These are phyloP conservation scores for Vireo altiloquus DNA, from an alignment of 2,113 vertebrate species.

Conservation along the genomic window DNA sequence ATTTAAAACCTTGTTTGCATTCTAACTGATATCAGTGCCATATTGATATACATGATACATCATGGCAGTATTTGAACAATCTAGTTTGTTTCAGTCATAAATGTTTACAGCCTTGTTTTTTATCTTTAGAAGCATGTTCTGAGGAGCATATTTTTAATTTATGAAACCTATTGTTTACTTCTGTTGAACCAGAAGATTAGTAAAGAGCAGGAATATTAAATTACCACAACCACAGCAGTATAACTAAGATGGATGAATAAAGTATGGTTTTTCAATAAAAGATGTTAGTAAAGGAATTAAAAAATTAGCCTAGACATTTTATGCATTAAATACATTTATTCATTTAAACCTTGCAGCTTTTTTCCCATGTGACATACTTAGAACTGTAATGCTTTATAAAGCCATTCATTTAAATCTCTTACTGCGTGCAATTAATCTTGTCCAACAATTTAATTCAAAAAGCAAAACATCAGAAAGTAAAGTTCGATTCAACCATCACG, in stretches of 20 bases:
- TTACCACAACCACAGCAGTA: constrained; percentile 71
- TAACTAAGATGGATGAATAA: constrained; percentile 77
- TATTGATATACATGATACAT: constrained; percentile 99
- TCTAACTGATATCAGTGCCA: constrained; percentile 98
- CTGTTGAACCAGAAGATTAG: constrained; percentile 79
- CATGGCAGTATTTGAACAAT: constrained; percentile 88
- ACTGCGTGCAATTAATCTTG: constrained; percentile 78
- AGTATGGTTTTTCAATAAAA: constrained; percentile 72
- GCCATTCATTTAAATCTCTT: constrained; percentile 76
- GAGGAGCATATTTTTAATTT: constrained; percentile 82
- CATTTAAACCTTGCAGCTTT: constrained; percentile 73
- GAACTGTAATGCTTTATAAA: constrained; percentile 75
- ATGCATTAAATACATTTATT: constrained; percentile 77
- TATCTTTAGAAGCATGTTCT: constrained; percentile 81
- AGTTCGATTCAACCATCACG: constrained; percentile 68
- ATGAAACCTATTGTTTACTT: constrained; percentile 84
- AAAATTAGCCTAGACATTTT: constrained; percentile 77
- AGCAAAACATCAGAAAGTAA: constrained; percentile 77
- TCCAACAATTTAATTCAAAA: constrained; percentile 78
- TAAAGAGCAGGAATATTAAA: constrained; percentile 76
- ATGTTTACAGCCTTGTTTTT: constrained; percentile 90
- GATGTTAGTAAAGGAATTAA: constrained; percentile 74
- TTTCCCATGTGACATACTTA: constrained; percentile 70
- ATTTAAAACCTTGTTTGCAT: constrained; percentile 99
- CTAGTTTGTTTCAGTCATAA: constrained; percentile 88